A percentile compares a stretch with the other conserved stretches of the same genome.
phyloP scores from a whole-genome alignment of 2,113 vertebrate species.

The Oncorhynchus masou region DNA sequence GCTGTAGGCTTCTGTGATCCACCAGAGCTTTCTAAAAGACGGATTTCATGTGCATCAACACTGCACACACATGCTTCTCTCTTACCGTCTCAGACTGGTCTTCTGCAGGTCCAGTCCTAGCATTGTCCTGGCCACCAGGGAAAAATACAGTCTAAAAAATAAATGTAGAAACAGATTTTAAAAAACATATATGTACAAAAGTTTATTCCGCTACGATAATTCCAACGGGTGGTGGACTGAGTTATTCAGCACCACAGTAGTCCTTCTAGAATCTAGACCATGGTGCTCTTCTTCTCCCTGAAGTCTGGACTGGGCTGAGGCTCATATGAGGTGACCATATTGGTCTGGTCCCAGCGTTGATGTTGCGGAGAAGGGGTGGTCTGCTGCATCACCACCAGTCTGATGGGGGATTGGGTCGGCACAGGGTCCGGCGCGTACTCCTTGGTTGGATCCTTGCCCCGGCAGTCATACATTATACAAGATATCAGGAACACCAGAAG shows the following conservation, averaged over 20 bases:
- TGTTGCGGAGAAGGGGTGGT: slow-evolving; percentile 62
- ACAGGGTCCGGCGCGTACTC: slow-evolving; percentile 82
- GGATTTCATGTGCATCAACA: slow-evolving; percentile 50
- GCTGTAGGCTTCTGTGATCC: slow-evolving; percentile 38
- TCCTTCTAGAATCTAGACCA: slow-evolving; percentile 73
- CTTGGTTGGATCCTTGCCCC: slow-evolving; percentile 92
- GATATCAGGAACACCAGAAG: slow-evolving; percentile 95
- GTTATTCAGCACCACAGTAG: neutral
- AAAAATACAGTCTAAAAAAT: neutral
- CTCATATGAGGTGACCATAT: slow-evolving; percentile 72
- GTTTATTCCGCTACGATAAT: neutral
- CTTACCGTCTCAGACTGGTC: slow-evolving; percentile 57
- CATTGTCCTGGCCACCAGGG: slow-evolving; percentile 38
- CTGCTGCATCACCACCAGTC: slow-evolving; percentile 88
- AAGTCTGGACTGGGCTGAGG: slow-evolving; percentile 62
- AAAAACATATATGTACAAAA: slow-evolving; percentile 31
- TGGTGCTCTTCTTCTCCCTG: slow-evolving; percentile 86
- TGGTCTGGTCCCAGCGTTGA: slow-evolving; percentile 73
- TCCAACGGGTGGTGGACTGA: neutral
- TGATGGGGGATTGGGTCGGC: slow-evolving; percentile 79
- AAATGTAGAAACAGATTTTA: slow-evolving; percentile 18
- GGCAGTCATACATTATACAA: slow-evolving; percentile 93
- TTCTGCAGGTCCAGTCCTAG: slow-evolving; percentile 22
- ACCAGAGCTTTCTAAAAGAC: slow-evolving; percentile 28
- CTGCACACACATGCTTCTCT: slow-evolving; percentile 2